Evolutionary conservation across 2,888 invertebrate genomes (phyloP).

Genomic region (Hyposoter dolosus): DNA sequence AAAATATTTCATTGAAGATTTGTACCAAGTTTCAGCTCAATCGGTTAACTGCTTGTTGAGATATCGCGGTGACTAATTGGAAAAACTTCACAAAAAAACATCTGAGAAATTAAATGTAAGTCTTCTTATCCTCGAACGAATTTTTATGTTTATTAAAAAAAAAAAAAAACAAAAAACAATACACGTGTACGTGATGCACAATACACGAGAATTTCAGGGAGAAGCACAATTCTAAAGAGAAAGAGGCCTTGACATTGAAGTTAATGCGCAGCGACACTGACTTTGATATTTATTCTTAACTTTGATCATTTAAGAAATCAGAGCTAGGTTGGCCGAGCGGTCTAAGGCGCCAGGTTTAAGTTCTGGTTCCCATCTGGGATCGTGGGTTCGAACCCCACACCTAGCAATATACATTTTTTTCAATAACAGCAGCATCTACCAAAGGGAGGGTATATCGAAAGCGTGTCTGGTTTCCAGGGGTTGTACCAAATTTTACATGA

Average conservation of each 20-base stretch:
- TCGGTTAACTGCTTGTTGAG: too few relatives aligned
- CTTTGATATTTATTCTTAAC: slow-evolving; percentile 10
- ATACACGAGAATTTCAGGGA: background rate
- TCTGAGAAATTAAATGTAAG: too few relatives aligned
- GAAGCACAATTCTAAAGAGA: background rate
- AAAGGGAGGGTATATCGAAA: background rate
- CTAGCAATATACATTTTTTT: slow-evolving; percentile 84
- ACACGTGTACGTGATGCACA: too few relatives aligned
- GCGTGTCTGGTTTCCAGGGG: background rate
- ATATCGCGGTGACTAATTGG: too few relatives aligned
- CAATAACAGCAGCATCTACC: background rate
- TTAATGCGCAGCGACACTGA: background rate
- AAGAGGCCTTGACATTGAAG: background rate
- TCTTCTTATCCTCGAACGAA: too few relatives aligned
- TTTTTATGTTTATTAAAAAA: too few relatives aligned
- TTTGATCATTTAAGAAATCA: background rate
- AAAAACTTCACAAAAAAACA: too few relatives aligned
- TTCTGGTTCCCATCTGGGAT: slow-evolving; percentile 89
- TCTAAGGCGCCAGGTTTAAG: slow-evolving; percentile 90
- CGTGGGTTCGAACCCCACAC: slow-evolving; percentile 90
- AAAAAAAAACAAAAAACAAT: too few relatives aligned
- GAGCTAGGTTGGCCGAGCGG: slow-evolving; percentile 89
- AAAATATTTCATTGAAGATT: too few relatives aligned
- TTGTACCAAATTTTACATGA: background rate
- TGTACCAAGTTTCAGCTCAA: too few relatives aligned